These are phyloP conservation scores for Trichogramma pretiosum DNA, from an alignment of 1,140 invertebrate species.

Conservation along the genomic window DNA sequence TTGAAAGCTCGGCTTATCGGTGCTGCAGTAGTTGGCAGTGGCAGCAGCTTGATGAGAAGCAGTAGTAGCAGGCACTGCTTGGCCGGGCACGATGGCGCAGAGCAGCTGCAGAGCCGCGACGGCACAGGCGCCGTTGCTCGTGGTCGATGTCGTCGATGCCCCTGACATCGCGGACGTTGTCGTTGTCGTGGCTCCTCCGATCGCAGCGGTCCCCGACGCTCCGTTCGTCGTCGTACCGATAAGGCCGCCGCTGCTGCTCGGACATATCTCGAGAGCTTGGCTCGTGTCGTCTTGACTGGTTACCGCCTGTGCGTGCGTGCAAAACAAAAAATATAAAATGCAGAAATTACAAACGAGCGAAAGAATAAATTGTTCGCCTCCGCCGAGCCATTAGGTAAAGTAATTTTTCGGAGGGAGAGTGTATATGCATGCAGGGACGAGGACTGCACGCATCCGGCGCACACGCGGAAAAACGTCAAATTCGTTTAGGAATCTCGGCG, in stretches of 20 bases:
- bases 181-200: constrained; percentile 8
- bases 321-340: background rate
- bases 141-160: no score
- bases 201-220: constrained; percentile 20
- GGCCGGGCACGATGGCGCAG: constrained; percentile 38
- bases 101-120: constrained; percentile 38
- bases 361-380: background rate
- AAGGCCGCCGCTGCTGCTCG: constrained; percentile 29
- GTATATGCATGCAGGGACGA: constrained; percentile 17
- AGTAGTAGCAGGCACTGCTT: no score
- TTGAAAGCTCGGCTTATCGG: constrained; percentile 30
- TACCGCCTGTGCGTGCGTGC: constrained; percentile 25
- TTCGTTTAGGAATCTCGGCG: background rate
- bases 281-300: constrained; percentile 34
- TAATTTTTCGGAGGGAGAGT: no score
- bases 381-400: no score
- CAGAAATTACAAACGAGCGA: constrained; percentile 15
- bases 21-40: no score
- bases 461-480: constrained; percentile 12
- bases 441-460: constrained; percentile 15
- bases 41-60: no score
- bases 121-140: constrained; percentile 34
- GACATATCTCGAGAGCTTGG: constrained; percentile 34
- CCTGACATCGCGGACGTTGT: constrained; percentile 3
- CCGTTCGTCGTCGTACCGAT: constrained; percentile 22